These are phyloP conservation scores for Oophaga sylvatica DNA, from an alignment of 2,797 vertebrate genomes.

Conservation along the genomic window DNA sequence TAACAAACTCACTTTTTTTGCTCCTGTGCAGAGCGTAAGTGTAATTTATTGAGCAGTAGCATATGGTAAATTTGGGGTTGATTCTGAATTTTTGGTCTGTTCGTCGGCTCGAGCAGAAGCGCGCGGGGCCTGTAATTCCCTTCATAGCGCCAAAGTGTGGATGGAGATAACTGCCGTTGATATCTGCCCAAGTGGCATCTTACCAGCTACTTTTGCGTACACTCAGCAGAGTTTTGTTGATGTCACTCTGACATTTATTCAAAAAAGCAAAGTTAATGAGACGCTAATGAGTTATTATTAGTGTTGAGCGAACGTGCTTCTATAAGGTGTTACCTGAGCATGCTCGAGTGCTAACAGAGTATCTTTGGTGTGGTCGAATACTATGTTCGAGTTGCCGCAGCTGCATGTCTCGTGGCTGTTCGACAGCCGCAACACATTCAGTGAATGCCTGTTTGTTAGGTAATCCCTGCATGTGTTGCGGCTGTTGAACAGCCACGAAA, in stretches of 20 bases:
- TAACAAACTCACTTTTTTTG: not conserved
- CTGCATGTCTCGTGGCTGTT: no score
- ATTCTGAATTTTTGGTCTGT: not conserved
- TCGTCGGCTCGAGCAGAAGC: conserved; percentile 2
- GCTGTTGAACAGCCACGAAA: no score
- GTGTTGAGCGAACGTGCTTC: no score
- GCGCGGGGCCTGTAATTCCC: not conserved
- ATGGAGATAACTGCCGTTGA: not conserved
- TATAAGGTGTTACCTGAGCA: no score
- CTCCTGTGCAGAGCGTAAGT: not conserved
- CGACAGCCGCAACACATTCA: no score
- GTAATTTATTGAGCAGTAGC: conserved; percentile 4
- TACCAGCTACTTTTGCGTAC: conserved; percentile 2
- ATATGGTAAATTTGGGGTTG: not conserved
- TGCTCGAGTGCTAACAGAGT: no score
- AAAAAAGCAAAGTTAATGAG: not conserved
- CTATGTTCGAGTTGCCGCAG: no score
- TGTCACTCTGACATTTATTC: conserved; percentile 11
- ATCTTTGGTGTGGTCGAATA: no score
- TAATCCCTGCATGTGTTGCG: no score
- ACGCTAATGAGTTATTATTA: no score
- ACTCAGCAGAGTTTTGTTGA: not conserved
- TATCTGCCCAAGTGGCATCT: not conserved
- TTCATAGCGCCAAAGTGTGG: not conserved
- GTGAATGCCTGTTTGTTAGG: no score